A percentile compares a stretch with the other conserved stretches of the same genome.
phyloP scores from a whole-genome alignment of 2,888 invertebrate genomes.

The Hoplodrina blanda region DNA sequence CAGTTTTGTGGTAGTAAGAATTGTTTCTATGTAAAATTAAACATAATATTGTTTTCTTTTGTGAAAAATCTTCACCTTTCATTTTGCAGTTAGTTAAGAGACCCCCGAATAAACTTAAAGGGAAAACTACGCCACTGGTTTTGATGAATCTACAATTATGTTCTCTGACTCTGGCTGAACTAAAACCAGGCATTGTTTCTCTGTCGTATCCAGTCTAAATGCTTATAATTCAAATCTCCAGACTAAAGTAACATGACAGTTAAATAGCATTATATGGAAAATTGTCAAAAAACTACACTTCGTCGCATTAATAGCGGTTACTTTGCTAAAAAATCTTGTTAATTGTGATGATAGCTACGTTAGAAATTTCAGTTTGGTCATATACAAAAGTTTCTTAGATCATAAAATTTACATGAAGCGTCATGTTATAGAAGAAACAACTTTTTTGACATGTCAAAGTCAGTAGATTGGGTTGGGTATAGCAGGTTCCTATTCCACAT shows the following conservation, averaged over 20 bases:
- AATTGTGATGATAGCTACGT: conserved; percentile 58
- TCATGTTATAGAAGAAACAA: conserved; percentile 38
- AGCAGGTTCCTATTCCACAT: too few species aligned
- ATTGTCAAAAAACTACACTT: conserved; percentile 70
- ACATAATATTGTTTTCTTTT: too few species aligned
- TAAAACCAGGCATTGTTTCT: neutral
- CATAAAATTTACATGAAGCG: conserved; percentile 40
- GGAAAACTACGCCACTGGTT: neutral
- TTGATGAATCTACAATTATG: neutral
- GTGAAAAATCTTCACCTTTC: too few species aligned
- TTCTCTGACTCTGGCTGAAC: neutral
- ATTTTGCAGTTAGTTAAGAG: too few species aligned
- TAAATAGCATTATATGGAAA: conserved; percentile 63
- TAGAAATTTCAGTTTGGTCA: conserved; percentile 70
- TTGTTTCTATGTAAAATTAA: too few species aligned
- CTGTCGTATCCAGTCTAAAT: conserved; percentile 4
- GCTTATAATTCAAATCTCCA: conserved; percentile 5
- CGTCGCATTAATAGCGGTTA: conserved; percentile 48
- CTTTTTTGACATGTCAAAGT: neutral
- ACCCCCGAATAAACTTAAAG: too few species aligned
- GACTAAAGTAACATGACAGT: conserved; percentile 32
- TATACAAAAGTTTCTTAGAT: conserved; percentile 66
- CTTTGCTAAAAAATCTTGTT: conserved; percentile 47
- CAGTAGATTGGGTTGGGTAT: neutral
- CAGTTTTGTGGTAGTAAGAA: too few species aligned